Conservation (phyloP, 2,113 vertebrate genomes). For the Colaptes auratus region DNA sequence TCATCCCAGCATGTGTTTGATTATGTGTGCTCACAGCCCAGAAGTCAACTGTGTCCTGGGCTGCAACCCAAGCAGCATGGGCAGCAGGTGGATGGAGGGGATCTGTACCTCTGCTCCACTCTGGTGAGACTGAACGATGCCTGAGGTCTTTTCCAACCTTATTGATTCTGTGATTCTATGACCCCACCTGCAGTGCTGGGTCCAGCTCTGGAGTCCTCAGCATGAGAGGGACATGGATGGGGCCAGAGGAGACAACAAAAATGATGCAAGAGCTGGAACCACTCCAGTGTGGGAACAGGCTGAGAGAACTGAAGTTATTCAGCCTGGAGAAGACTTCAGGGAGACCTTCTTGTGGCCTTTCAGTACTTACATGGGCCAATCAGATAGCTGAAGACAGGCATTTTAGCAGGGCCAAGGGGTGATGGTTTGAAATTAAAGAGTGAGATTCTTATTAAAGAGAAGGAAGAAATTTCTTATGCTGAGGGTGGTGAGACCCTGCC, state of each 20-base stretch:
- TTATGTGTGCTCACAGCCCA: background rate
- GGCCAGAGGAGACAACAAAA: too few relatives aligned
- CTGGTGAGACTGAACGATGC: background rate
- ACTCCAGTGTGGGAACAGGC: background rate
- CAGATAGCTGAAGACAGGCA: too few relatives aligned
- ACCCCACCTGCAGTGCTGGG: background rate
- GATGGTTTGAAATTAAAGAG: too few relatives aligned
- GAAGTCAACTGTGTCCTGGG: background rate
- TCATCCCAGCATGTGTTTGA: fast-evolving
- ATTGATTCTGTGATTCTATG: too few relatives aligned
- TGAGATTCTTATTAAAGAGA: background rate
- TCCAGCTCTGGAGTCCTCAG: background rate
- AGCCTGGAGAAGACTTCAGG: too few relatives aligned
- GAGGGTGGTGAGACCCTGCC: background rate
- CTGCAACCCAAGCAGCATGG: background rate
- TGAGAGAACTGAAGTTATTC: background rate
- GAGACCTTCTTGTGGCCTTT: too few relatives aligned
- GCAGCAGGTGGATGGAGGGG: background rate
- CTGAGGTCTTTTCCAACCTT: too few relatives aligned
- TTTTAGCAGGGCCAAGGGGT: too few relatives aligned
- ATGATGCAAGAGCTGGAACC: background rate
- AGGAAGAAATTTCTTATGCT: background rate
- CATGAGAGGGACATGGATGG: background rate
- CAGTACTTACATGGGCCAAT: too few relatives aligned
- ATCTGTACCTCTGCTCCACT: background rate